Conservation (phyloP, 2,888 invertebrate genomes). For the Polylopha cassiicola region DNA sequence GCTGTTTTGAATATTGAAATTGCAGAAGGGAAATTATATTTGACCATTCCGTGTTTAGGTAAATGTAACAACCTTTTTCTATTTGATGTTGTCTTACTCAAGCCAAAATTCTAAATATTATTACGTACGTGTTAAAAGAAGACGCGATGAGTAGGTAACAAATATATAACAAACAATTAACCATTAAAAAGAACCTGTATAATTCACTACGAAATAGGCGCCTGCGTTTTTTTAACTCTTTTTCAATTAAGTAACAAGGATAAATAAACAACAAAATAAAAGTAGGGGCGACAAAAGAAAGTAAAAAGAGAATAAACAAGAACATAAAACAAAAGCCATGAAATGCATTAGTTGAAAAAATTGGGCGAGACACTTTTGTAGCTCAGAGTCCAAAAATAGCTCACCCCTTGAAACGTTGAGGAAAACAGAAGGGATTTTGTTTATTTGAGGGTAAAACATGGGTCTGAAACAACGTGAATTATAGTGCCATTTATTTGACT, state of each 20-base stretch:
- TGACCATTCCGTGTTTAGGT: no score
- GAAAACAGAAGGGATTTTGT: conserved; percentile 44
- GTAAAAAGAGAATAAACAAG: conserved; percentile 4
- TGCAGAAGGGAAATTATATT: no score
- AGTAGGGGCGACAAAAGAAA: no score
- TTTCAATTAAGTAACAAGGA: no score
- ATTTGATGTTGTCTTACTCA: no score
- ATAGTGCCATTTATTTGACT: conserved; percentile 39
- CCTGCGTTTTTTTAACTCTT: no score
- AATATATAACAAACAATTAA: background rate
- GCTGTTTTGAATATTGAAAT: no score
- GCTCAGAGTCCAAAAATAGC: conserved; percentile 35
- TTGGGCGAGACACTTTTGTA: conserved; percentile 9
- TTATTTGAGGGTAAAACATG: conserved; percentile 46
- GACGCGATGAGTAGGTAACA: background rate
- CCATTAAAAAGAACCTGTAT: background rate
- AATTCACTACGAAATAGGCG: no score
- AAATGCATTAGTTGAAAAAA: conserved; percentile 9
- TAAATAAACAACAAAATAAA: no score
- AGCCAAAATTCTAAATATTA: no score
- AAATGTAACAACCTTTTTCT: no score
- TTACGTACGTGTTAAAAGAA: no score
- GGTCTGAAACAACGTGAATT: conserved; percentile 47
- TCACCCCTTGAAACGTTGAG: conserved; percentile 35
- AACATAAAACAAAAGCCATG: conserved; percentile 4